These are phyloP conservation scores for Sphenopsis melanotis DNA, from an alignment of 2,797 vertebrate species.

Conservation along the genomic window DNA sequence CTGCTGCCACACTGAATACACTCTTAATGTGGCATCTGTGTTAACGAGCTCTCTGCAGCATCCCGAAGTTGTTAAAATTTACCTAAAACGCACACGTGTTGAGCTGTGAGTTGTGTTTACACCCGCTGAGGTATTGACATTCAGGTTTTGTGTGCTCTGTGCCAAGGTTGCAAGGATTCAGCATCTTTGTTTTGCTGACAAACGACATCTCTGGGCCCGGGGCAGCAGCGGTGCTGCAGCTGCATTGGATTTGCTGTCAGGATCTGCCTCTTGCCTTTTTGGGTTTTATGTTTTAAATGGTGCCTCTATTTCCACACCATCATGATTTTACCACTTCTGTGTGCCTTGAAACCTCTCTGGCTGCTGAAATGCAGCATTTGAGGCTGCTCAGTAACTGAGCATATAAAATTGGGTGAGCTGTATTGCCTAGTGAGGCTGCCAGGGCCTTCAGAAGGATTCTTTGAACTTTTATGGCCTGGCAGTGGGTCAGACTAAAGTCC, in stretches of 20 bases:
- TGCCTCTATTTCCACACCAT: background rate
- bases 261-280: background rate
- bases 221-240: background rate
- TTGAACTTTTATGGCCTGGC: background rate
- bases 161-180: constrained; percentile 34
- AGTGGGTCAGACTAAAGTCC: background rate
- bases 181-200: constrained; percentile 56
- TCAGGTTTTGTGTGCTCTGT: background rate
- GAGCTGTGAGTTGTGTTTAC: background rate
- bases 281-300: background rate
- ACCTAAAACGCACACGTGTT: background rate
- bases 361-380: background rate
- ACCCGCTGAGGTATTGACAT: background rate
- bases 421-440: background rate
- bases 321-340: background rate
- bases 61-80: background rate
- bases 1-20: background rate
- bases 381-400: background rate
- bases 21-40: background rate
- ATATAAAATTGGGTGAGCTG: background rate
- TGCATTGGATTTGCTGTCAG: background rate
- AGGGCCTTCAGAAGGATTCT: background rate
- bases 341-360: background rate
- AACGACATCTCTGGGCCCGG: background rate
- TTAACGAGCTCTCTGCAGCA: background rate